A percentile compares a stretch with the other conserved stretches of the same genome.
These are phyloP conservation scores for Apogon talboti DNA, from an alignment of 2,797 vertebrate genomes.

Conservation along the genomic window DNA sequence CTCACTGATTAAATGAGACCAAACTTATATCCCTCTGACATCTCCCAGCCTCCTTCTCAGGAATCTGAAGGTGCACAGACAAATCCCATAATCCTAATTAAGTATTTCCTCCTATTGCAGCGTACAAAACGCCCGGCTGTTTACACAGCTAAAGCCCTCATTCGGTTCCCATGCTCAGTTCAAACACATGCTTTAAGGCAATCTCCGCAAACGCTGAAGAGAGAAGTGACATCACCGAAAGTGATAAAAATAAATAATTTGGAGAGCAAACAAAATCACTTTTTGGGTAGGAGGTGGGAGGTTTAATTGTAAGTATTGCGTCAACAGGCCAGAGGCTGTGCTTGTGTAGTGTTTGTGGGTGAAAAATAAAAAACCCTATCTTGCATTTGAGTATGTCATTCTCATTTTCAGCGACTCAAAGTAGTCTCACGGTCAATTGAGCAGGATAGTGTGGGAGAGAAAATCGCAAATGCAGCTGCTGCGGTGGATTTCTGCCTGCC, in stretches of 20 bases:
- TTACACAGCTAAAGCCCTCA: slow-evolving; percentile 56
- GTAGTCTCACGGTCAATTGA: slow-evolving; percentile 65
- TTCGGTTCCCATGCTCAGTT: slow-evolving; percentile 55
- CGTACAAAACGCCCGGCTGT: slow-evolving; percentile 53
- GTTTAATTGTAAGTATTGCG: slow-evolving; percentile 39
- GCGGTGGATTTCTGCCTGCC: slow-evolving; percentile 30
- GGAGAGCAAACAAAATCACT: slow-evolving; percentile 44
- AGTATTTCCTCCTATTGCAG: slow-evolving; percentile 69
- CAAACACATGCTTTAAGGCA: slow-evolving; percentile 55
- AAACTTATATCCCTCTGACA: slow-evolving; percentile 73
- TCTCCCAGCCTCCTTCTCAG: slow-evolving; percentile 62
- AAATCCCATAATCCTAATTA: slow-evolving; percentile 81
- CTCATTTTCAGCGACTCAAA: slow-evolving; percentile 62
- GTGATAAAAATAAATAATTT: slow-evolving; percentile 34
- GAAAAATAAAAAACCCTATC: slow-evolving; percentile 18
- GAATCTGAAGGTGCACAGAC: slow-evolving; percentile 71
- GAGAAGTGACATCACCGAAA: slow-evolving; percentile 42
- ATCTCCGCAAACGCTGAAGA: slow-evolving; percentile 52
- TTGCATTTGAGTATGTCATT: slow-evolving; percentile 50
- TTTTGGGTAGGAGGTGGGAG: slow-evolving; percentile 25
- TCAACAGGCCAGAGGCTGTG: slow-evolving; percentile 38
- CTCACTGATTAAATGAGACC: slow-evolving; percentile 76
- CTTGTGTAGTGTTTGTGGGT: slow-evolving; percentile 15
- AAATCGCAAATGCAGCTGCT: slow-evolving; percentile 52
- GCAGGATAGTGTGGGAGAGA: slow-evolving; percentile 55